Base-by-base conservation (phyloP, 2,888 invertebrate species). In the Caradrina clavipalpis region DNA sequence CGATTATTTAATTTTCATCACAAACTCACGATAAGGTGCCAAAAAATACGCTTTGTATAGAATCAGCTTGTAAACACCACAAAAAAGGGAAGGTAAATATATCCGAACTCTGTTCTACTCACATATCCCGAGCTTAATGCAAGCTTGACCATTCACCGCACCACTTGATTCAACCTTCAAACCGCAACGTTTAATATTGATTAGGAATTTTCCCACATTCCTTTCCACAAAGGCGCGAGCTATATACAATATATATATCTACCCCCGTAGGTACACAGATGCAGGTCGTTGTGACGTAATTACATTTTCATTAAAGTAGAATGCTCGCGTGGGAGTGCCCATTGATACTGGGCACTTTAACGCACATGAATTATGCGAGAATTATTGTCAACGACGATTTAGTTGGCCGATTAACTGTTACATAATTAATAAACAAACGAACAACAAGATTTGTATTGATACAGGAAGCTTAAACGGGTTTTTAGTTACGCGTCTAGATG, bases 241-340 rank as follows among this genome's bases (percentile, higher is more conserved):
- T 60, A 42, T 26, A 26, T 53, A 51, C 31, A 50, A 59, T 35
- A 1, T 39, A 39, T 13, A 1, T 39, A 39, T 15, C 3, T 45
- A 45, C 45, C 45, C 49, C 50, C 19, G 7, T 58, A 78, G 11
- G 53, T 69, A 55, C 42, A 66, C 50, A 65, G 62, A 53, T 76
- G 76, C 80, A 72, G 62, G 72, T 63, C 59, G 50, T 42, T 50
- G 65, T 72, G 68, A 80, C 68, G 68, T 69, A 62, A 76, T 76
- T 64, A 71, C 66, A 78, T 78, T 78, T 67, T 73, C 79, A 75
- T 78, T 54, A 79, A 31, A 4, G 53, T 51, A 62, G 53, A 53
- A 67, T 50, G 47, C 11, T 45, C n/a, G 54, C 45, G 65, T 69
- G 63, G 68, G 68, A 35, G 62, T 54, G 75, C 10, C 69, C 57